phyloP scores from a whole-genome alignment of 2,113 vertebrate species.

The Oryzias woworae region DNA sequence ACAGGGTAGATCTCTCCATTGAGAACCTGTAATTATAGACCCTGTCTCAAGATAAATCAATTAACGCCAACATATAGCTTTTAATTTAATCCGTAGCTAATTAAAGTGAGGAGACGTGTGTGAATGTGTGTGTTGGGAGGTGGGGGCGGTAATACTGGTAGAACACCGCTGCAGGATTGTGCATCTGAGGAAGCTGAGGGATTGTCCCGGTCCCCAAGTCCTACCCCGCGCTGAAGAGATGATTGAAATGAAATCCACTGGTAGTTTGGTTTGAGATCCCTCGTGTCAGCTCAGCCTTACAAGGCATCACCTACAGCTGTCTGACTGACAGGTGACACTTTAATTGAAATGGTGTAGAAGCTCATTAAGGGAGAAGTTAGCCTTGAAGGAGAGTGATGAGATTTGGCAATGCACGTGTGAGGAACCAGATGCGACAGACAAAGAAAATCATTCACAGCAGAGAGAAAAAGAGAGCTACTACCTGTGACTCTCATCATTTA shows the following conservation, averaged over 20 bases:
- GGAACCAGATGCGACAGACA: neutral
- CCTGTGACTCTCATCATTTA: slow-evolving; percentile 13
- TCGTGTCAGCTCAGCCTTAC: slow-evolving; percentile 50
- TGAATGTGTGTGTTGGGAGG: slow-evolving; percentile 22
- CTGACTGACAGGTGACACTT: slow-evolving; percentile 71
- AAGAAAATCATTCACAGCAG: no score
- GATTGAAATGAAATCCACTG: slow-evolving; percentile 68
- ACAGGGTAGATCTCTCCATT: slow-evolving; percentile 68
- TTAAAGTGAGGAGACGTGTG: slow-evolving; percentile 66
- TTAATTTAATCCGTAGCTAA: slow-evolving; percentile 80
- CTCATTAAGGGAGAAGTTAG: slow-evolving; percentile 42
- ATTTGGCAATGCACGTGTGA: neutral
- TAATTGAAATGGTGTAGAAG: slow-evolving; percentile 67
- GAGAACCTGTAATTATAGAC: slow-evolving; percentile 79
- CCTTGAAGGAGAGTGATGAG: slow-evolving; percentile 24
- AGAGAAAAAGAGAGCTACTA: slow-evolving; percentile 12
- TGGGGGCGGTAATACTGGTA: slow-evolving; percentile 24
- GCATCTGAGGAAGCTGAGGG: slow-evolving; percentile 41
- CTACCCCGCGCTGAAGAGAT: slow-evolving; percentile 24
- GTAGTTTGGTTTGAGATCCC: slow-evolving; percentile 35
- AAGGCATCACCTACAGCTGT: slow-evolving; percentile 62
- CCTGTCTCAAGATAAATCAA: slow-evolving; percentile 79
- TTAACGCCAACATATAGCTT: slow-evolving; percentile 78
- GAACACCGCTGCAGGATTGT: slow-evolving; percentile 37
- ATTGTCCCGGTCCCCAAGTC: slow-evolving; percentile 45